A percentile compares a stretch with the other conserved stretches of the same genome.
phyloP scores from a whole-genome alignment of 2,888 invertebrate genomes.

The Cylloceria caligata region DNA sequence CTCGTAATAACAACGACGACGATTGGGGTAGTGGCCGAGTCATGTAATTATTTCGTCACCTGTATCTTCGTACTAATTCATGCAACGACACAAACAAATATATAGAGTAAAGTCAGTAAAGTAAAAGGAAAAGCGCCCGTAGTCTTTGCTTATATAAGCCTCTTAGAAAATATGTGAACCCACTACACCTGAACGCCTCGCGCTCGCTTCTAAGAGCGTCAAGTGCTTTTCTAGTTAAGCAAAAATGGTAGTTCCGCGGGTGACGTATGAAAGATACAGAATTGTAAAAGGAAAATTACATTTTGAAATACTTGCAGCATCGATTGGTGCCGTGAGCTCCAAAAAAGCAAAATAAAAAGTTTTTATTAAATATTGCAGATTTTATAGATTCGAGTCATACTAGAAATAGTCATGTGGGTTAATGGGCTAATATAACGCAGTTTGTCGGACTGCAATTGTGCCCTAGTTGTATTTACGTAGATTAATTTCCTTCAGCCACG shows the following conservation, averaged over 20 bases:
- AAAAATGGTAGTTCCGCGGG: conserved; percentile 1
- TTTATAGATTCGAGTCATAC: neutral
- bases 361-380: neutral
- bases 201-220: neutral
- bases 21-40: conserved; percentile 12
- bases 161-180: conserved; percentile 25
- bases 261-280: neutral
- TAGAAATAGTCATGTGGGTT: neutral
- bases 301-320: neutral
- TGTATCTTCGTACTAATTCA: conserved; percentile 32
- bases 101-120: conserved; percentile 18
- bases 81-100: conserved; percentile 21
- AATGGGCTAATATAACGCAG: too few relatives aligned
- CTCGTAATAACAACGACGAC: too few relatives aligned
- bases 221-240: neutral
- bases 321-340: too few relatives aligned
- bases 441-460: too few relatives aligned
- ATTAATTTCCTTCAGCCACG: too few relatives aligned
- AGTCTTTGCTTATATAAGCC: conserved; percentile 17
- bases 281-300: neutral
- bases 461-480: too few relatives aligned
- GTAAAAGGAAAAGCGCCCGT: conserved; percentile 4
- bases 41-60: conserved; percentile 30
- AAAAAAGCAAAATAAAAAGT: neutral
- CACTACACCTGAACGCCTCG: conserved; percentile 8